Evolutionary conservation across 2,797 vertebrate species (phyloP).

Genomic region (Ptychobarbus kaznakovi): DNA sequence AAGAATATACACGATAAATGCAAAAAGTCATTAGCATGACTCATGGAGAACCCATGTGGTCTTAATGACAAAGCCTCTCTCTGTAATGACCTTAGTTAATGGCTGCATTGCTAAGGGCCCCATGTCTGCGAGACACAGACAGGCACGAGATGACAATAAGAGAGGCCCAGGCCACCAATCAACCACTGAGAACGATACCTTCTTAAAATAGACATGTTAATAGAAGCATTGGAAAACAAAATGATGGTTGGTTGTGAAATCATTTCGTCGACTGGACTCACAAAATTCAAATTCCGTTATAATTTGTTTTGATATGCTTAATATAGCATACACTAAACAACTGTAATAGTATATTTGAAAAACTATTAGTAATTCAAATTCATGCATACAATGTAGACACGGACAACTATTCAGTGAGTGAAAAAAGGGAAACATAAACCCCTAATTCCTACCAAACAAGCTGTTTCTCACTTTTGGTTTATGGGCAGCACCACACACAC

Average conservation of each 20-base stretch:
- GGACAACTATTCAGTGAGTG: conserved; percentile 17
- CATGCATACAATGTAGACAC: background rate
- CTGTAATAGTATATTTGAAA: background rate
- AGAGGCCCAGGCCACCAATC: conserved; percentile 51
- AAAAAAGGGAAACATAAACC: conserved; percentile 53
- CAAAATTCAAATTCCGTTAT: background rate
- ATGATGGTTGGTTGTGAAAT: background rate
- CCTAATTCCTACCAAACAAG: conserved; percentile 77
- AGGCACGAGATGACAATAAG: conserved; percentile 57
- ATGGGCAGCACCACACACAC: conserved; percentile 84
- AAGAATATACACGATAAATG: background rate
- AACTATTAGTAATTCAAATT: conserved; percentile 2
- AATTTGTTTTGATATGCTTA: background rate
- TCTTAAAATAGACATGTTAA: conserved; percentile 12
- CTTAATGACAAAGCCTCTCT: conserved; percentile 62
- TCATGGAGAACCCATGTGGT: conserved; percentile 59
- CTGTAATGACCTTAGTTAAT: conserved; percentile 66
- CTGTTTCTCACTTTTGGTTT: conserved; percentile 83
- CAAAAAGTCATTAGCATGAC: conserved; percentile 45
- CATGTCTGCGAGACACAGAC: conserved; percentile 60
- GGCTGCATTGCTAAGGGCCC: conserved; percentile 58
- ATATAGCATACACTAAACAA: background rate
- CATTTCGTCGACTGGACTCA: background rate
- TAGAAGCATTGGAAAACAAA: conserved; percentile 12
- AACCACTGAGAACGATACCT: conserved; percentile 32